These are phyloP conservation scores for Eleutherodactylus coqui DNA, from an alignment of 2,797 vertebrate genomes.

Conservation along the genomic window DNA sequence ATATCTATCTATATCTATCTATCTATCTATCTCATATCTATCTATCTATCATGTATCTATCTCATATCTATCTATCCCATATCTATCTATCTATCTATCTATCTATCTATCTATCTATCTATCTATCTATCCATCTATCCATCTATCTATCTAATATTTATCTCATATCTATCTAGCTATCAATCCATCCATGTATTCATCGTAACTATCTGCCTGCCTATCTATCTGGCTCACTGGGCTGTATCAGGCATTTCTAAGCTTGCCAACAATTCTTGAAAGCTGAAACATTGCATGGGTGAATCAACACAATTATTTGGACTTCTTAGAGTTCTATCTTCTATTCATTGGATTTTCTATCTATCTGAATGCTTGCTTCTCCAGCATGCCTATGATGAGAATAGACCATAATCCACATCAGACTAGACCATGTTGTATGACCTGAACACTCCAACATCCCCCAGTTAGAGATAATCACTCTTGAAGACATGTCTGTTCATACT, in stretches of 20 bases:
- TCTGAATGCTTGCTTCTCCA: not conserved
- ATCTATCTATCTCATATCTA: not conserved
- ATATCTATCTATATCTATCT: conserved; percentile 11
- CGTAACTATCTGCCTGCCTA: not conserved
- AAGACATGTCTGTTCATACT: not conserved
- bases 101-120: not conserved
- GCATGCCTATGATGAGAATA: not conserved
- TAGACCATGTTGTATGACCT: not conserved
- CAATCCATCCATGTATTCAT: not conserved
- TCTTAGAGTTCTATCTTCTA: no score
- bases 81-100: conserved; percentile 17
- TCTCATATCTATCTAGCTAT: conserved; percentile 1
- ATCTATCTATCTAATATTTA: not conserved
- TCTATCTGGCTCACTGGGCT: no score
- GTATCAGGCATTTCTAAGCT: no score
- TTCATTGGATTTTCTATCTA: no score
- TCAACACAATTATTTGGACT: no score
- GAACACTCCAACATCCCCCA: not conserved
- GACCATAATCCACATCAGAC: not conserved
- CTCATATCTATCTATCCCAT: not conserved
- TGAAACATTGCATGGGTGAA: no score
- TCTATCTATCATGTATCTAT: not conserved
- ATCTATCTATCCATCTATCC: not conserved
- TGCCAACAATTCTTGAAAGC: no score
- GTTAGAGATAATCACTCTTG: conserved; percentile 1